Evolutionary conservation across 2,888 invertebrate species (phyloP).

Genomic region (Amitus sp.): DNA sequence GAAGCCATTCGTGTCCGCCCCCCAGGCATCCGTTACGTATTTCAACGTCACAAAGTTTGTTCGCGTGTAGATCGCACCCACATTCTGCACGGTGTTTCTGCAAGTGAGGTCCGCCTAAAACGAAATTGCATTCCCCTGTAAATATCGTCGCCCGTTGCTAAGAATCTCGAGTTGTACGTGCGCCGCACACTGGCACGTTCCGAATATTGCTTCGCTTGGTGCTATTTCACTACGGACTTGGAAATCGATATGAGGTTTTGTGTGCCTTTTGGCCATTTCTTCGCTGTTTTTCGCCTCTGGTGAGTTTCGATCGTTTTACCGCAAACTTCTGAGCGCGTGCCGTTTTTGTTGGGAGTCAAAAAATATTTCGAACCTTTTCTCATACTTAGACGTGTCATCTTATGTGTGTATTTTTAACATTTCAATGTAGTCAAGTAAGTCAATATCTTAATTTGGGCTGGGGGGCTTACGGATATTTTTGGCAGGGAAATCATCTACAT

Average conservation of each 20-base stretch:
- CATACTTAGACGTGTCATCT: too few relatives aligned
- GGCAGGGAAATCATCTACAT: too few relatives aligned
- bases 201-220: conserved; percentile 22
- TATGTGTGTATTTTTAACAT: too few relatives aligned
- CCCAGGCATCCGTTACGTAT: conserved; percentile 94
- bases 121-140: conserved; percentile 38
- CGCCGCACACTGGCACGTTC: conserved; percentile 1
- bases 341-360: too few relatives aligned
- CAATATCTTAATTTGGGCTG: too few relatives aligned
- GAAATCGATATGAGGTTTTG: conserved; percentile 28
- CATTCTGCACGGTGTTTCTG: conserved; percentile 88
- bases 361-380: too few relatives aligned
- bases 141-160: conserved; percentile 22
- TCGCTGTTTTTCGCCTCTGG: neutral
- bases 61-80: conserved; percentile 88
- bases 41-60: conserved; percentile 94
- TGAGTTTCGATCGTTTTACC: neutral
- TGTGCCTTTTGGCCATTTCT: neutral
- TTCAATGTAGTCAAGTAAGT: too few relatives aligned
- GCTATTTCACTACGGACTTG: conserved; percentile 20
- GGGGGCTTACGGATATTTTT: too few relatives aligned
- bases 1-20: conserved; percentile 91
- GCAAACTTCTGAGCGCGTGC: too few relatives aligned
- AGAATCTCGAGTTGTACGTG: conserved; percentile 25
- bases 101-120: conserved; percentile 90